Conservation (phyloP, 2,888 invertebrate species). For the Hetaerina titia region DNA sequence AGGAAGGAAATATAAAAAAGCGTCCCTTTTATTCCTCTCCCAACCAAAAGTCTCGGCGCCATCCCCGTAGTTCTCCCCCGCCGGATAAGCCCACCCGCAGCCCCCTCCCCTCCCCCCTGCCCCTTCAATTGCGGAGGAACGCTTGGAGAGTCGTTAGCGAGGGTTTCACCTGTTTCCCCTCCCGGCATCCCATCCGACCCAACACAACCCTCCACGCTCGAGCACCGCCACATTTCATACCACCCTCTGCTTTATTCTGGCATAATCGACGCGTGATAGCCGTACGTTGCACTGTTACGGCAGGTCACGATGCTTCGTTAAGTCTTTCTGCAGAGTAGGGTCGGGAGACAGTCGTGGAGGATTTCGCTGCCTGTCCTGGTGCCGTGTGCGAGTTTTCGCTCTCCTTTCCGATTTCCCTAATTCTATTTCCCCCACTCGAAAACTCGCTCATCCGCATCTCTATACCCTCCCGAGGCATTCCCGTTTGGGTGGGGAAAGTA, state of each 20-base stretch:
- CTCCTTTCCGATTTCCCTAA: conserved; percentile 52
- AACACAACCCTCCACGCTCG: background rate
- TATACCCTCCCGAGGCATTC: background rate
- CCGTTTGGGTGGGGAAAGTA: background rate
- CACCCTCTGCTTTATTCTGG: background rate
- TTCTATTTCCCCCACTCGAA: conserved; percentile 64
- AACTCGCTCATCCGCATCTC: background rate
- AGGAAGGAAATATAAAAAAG: background rate
- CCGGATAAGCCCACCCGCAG: background rate
- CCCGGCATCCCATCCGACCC: background rate
- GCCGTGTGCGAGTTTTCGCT: conserved; percentile 30
- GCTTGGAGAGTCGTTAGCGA: conserved; percentile 19
- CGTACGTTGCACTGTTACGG: conserved; percentile 3
- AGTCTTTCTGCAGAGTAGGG: background rate
- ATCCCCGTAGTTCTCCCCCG: background rate
- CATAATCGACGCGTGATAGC: conserved; percentile 40
- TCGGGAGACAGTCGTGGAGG: background rate
- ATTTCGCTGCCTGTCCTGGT: background rate
- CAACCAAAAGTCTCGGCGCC: background rate
- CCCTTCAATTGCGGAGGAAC: conserved; percentile 22
- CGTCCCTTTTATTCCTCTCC: background rate
- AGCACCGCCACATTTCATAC: background rate
- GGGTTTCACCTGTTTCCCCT: conserved; percentile 14
- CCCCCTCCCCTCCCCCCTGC: background rate
- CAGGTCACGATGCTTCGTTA: conserved; percentile 25